A percentile compares a stretch with the other conserved stretches of the same genome.
Conservation (phyloP, 2,888 invertebrate genomes). For the Ophion costatus region DNA sequence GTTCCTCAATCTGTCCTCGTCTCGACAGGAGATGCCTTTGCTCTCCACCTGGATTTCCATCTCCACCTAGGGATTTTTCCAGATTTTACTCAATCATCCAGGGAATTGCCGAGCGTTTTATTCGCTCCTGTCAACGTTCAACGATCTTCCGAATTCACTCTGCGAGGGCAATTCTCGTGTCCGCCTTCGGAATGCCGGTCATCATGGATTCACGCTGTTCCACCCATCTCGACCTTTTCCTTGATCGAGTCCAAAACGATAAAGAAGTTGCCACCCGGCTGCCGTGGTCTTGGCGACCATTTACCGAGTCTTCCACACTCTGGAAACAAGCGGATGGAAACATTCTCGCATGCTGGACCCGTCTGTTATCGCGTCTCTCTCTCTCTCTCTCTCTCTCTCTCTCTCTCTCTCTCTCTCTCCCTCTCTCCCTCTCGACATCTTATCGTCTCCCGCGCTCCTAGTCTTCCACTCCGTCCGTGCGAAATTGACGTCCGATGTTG, state of each 20-base stretch:
- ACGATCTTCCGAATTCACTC: too few relatives aligned
- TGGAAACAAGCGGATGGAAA: conserved; percentile 14
- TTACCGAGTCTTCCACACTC: conserved; percentile 55
- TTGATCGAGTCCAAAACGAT: not conserved
- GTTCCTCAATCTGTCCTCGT: not conserved
- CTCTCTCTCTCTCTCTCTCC: too few relatives aligned
- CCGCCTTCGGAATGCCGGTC: too few relatives aligned
- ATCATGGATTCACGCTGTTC: too few relatives aligned
- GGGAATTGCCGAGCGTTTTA: not conserved
- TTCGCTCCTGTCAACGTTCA: too few relatives aligned
- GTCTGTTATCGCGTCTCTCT: too few relatives aligned
- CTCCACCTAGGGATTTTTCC: conserved; percentile 20
- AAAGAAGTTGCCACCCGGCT: not conserved
- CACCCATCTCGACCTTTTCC: not conserved
- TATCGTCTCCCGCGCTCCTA: too few relatives aligned
- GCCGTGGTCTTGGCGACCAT: not conserved
- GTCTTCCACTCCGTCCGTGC: conserved; percentile 3
- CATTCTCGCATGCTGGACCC: too few relatives aligned
- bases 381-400: too few relatives aligned
- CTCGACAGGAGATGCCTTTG: not conserved
- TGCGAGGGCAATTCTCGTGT: too few relatives aligned
- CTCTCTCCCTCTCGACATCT: too few relatives aligned
- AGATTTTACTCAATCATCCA: conserved; percentile 8
- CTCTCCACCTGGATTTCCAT: conserved; percentile 28
- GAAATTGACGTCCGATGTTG: conserved; percentile 15